Evolutionary conservation across 2,888 invertebrate genomes (phyloP), one percentile per base, ranked within the genome.

Genomic region (Lottia gigantea): DNA sequence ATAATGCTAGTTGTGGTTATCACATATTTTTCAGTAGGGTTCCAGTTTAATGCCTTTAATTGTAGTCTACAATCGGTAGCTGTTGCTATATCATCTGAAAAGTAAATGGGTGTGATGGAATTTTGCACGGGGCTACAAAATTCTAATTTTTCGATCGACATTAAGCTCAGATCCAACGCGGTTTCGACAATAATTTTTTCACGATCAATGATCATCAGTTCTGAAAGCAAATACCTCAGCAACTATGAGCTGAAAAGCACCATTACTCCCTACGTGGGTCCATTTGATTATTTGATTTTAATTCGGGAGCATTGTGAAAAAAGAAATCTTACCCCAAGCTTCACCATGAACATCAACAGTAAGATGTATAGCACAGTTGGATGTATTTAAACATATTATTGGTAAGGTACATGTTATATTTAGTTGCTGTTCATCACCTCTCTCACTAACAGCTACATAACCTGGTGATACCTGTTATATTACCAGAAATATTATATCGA

Each of bases 31-130:
- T 68, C 65, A 19, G 26, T 65, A 15, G 63, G 47, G 66, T 71
- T 65, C 71, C 71, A 71, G 66, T 65, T 62, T 23, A 62, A 64
- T 49, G 62, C 49, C n/a, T 64, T 64, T 45, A 71, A 62, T 61
- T 61, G 31, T 8, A 71, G 46, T n/a, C 64, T 25, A 47, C 71
- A 71, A 61, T 65, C 45, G 14, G 66, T 62, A 14, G 62, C 26
- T 46, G 68, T 61, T 12, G 68, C 66, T 19, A 71, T 71, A 55
- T 71, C 71, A 45, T 71, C 71, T 71, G 62, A 15, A 8, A 23
- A 55, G 40, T 40, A 11, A 31, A 2, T 40, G 11, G 40, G 11
- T 40, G 40, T 40, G 6, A 8, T 11, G 6, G 3, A 31, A 31
- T 2, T 31, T 31, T 31, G 31, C 31, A 31, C 31, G 6, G 6